Conservation (phyloP, 2,888 invertebrate species). For the Pachymerium ferrugineum region DNA sequence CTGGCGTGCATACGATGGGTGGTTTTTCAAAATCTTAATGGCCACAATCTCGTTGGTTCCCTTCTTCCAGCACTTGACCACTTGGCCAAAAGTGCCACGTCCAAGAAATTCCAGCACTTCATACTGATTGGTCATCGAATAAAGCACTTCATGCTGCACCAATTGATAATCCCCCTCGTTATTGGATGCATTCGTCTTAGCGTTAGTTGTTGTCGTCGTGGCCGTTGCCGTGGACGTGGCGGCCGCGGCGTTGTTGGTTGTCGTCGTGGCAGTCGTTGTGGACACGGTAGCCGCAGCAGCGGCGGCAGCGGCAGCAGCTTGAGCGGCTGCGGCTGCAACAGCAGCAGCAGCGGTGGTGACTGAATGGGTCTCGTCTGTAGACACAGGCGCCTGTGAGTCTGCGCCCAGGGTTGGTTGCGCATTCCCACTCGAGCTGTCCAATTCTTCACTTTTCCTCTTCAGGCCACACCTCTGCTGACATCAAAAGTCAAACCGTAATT, state of each 20-base stretch:
- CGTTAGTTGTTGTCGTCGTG: conserved; percentile 59
- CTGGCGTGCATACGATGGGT: conserved; percentile 99
- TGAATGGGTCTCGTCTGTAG: conserved; percentile 49
- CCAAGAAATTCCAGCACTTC: conserved; percentile 98
- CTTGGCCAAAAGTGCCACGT: conserved; percentile 96
- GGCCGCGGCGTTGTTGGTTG: conserved; percentile 73
- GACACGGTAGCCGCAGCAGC: conserved; percentile 56
- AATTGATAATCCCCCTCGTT: conserved; percentile 97
- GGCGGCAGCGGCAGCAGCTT: conserved; percentile 51
- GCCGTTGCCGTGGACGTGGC: conserved; percentile 51
- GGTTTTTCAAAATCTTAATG: conserved; percentile 99
- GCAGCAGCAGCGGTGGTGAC: conserved; percentile 50
- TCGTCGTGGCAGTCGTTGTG: conserved; percentile 55
- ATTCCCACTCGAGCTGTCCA: conserved; percentile 44
- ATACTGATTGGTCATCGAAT: conserved; percentile 92
- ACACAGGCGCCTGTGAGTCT: conserved; percentile 41
- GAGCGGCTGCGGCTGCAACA: conserved; percentile 52
- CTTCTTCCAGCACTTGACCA: conserved; percentile 99
- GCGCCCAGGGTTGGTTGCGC: conserved; percentile 42
- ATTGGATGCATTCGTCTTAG: conserved; percentile 67
- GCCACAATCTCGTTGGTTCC: conserved; percentile 99
- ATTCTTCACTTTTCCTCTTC: conserved; percentile 46
- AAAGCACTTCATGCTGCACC: conserved; percentile 95
- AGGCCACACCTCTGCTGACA: conserved; percentile 47
- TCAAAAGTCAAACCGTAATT: not conserved